Conservation (phyloP, 2,888 invertebrate genomes). For the Agrochola lota region DNA sequence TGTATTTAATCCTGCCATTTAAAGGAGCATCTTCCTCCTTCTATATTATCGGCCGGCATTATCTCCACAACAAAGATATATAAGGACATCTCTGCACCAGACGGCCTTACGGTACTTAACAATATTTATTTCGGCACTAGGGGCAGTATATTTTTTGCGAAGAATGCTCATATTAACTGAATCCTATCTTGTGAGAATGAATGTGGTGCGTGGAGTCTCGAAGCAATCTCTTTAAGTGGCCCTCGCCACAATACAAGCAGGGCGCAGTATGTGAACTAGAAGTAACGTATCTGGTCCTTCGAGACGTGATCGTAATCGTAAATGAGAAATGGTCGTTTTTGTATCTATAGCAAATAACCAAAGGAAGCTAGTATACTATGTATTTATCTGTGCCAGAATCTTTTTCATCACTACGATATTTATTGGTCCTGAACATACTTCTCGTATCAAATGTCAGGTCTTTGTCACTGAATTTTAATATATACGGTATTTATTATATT, state of each 20-base stretch:
- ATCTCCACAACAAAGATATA: slow-evolving; percentile 64
- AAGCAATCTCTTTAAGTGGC: slow-evolving; percentile 88
- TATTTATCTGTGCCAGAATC: neutral
- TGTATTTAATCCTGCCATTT: slow-evolving; percentile 39
- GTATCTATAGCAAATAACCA: neutral
- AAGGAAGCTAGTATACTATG: neutral
- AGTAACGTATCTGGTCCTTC: slow-evolving; percentile 40
- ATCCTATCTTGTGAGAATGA: slow-evolving; percentile 80
- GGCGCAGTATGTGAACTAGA: slow-evolving; percentile 39
- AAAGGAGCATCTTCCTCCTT: slow-evolving; percentile 47
- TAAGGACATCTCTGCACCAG: slow-evolving; percentile 66
- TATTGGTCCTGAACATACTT: neutral
- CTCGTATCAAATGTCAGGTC: neutral
- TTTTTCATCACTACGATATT: neutral
- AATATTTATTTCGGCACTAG: slow-evolving; percentile 84
- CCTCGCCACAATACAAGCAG: slow-evolving; percentile 55
- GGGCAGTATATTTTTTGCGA: slow-evolving; percentile 78
- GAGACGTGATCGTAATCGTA: slow-evolving; percentile 42
- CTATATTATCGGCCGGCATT: slow-evolving; percentile 60
- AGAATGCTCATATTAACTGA: slow-evolving; percentile 84
- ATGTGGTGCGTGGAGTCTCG: slow-evolving; percentile 77
- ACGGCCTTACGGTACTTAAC: slow-evolving; percentile 75
- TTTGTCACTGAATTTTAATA: neutral
- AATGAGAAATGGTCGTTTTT: slow-evolving; percentile 1
- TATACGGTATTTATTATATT: no score